Evolutionary conservation across 1,140 invertebrate genomes (phyloP).

Genomic region (Hesperophylax magnus): DNA sequence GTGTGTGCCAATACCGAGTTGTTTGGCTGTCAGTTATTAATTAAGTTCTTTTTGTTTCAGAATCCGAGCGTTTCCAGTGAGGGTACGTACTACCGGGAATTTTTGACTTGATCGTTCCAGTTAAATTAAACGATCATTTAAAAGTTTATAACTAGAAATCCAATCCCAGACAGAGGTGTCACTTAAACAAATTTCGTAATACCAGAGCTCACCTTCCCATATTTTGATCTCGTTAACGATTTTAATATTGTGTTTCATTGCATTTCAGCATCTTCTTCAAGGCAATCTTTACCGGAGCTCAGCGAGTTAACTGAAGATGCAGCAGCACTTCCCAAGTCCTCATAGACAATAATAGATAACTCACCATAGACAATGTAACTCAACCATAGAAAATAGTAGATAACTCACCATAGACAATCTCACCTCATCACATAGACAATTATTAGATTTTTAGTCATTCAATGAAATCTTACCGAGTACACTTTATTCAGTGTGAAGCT

Average conservation of each 20-base stretch:
- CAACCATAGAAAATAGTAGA: too few relatives aligned
- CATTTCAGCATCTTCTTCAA: not conserved
- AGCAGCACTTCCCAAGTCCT: too few relatives aligned
- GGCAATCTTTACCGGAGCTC: not conserved
- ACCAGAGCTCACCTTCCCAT: too few relatives aligned
- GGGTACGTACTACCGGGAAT: not conserved
- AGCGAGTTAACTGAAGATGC: not conserved
- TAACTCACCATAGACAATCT: too few relatives aligned
- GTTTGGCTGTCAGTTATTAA: too few relatives aligned
- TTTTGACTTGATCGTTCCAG: not conserved
- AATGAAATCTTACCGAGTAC: too few relatives aligned
- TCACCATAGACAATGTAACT: too few relatives aligned
- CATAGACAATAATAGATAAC: not conserved
- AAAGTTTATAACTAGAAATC: not conserved
- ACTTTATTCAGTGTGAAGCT: too few relatives aligned
- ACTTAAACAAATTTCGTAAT: too few relatives aligned
- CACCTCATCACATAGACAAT: too few relatives aligned
- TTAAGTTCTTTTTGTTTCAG: constrained; percentile 3
- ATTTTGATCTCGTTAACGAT: not conserved
- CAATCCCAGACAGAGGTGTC: not conserved
- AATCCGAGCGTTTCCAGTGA: not conserved
- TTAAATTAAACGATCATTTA: not conserved
- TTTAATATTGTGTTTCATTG: not conserved
- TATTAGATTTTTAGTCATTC: too few relatives aligned
- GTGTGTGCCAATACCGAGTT: too few relatives aligned